Base-by-base conservation (phyloP, 2,797 vertebrate genomes). In the Taenioides sp. region DNA sequence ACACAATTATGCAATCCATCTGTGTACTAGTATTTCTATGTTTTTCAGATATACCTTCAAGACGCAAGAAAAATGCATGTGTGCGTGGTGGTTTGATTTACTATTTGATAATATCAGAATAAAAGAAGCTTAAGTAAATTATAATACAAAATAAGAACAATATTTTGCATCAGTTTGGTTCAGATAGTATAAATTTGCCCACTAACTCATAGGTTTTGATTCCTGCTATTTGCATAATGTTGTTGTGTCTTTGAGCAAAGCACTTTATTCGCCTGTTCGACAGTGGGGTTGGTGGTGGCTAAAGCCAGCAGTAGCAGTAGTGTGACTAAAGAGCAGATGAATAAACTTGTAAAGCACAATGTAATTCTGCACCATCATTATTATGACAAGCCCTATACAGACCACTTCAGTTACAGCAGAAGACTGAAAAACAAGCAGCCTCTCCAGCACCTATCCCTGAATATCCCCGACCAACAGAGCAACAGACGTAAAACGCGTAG, bases 401-500 rank as follows among this genome's bases (percentile, higher is more conserved):
- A 40, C 20, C 31, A 40, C 10, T n/a, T 27, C 4, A 17, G 54
- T 0, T 68, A 10, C 34, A n/a, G 40, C 47, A 65, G 23, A 58
- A n/a, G 6, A 70, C 63, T 31, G 49, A 66, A 23, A 28, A 31
- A 5, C 49, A 28, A 27, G 23, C 22, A 65, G 23, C 25, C 64
- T 65, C 43, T 59, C 69, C 17, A 66, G 12, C 9, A 0, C 12
- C 55, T 6, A 49, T 49, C 43, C 6, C 65, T 72, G 12, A 34
- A 43, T 5, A 54, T 49, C 43, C 3, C 65, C 69, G 5, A 27
- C 34, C 22, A 43, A 66, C 50, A 68, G 10, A 72, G 64, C 65
- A 77, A 28, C 50, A 43, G 28, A 10, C 67, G 69, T 52, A 2
- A 47, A 76, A 63, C 74, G 18, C 18, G 54, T 7, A 66, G 64